Evolutionary conservation across 2,113 vertebrate species (phyloP).

Genomic region (Rhinogobius similis): DNA sequence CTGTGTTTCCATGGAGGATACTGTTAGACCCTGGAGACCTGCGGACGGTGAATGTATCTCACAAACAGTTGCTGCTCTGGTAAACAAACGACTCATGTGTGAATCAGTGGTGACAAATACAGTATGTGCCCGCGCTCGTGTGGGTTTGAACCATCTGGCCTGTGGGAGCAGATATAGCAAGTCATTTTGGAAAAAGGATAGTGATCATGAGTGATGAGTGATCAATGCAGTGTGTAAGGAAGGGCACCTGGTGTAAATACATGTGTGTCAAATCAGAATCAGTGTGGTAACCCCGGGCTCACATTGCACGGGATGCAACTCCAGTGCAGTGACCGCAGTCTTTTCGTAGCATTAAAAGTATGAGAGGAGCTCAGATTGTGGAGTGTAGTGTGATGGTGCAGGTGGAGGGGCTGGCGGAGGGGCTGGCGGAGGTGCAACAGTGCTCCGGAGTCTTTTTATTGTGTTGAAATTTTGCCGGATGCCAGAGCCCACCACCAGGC

Average conservation of each 20-base stretch:
- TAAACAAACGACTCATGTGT: conserved; percentile 8
- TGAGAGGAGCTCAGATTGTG: too few relatives aligned
- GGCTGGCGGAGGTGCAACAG: too few relatives aligned
- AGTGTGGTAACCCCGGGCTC: too few relatives aligned
- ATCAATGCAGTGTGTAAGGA: not conserved
- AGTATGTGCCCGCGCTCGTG: not conserved
- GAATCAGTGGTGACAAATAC: conserved; percentile 25
- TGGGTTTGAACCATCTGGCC: not conserved
- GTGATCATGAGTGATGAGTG: not conserved
- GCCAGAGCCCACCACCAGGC: too few relatives aligned
- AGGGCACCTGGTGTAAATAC: not conserved
- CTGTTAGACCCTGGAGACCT: not conserved
- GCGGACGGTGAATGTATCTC: conserved; percentile 1
- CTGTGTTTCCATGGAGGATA: conserved; percentile 30
- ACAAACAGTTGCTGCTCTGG: not conserved
- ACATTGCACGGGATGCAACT: too few relatives aligned
- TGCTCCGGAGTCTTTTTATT: too few relatives aligned
- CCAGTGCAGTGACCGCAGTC: too few relatives aligned
- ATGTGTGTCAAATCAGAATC: not conserved
- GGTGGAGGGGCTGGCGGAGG: too few relatives aligned
- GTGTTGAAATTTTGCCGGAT: too few relatives aligned
- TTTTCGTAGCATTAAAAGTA: too few relatives aligned
- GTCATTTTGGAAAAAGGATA: not conserved
- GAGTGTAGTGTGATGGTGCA: too few relatives aligned
- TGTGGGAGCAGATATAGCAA: not conserved